phyloP scores from a whole-genome alignment of 2,113 vertebrate genomes.

The Myotis lucifugus region DNA sequence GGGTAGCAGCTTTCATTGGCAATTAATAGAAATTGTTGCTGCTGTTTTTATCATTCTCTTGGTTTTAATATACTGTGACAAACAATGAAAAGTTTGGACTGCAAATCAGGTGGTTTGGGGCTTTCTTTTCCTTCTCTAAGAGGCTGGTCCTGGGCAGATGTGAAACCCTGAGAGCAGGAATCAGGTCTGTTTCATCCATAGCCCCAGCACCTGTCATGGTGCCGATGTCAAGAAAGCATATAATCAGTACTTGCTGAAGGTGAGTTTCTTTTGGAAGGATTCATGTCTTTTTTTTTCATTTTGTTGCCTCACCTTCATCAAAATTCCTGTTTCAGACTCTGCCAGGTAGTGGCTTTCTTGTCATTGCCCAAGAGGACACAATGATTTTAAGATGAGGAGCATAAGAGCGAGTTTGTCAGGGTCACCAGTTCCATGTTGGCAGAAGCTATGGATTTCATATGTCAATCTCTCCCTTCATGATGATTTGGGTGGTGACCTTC shows the following conservation, averaged over 20 bases:
- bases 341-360: not conserved
- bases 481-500: not conserved
- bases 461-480: not conserved
- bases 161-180: not conserved
- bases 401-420: not conserved
- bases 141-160: not conserved
- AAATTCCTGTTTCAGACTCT: not conserved
- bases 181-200: not conserved
- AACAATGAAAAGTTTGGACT: not conserved
- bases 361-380: not conserved
- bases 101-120: not conserved
- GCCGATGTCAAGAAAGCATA: not conserved
- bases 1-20: not conserved
- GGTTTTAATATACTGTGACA: not conserved
- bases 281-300: not conserved
- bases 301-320: not conserved
- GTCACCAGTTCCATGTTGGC: not conserved
- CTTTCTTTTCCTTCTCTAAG: not conserved
- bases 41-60: not conserved
- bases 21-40: not conserved
- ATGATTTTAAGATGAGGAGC: slow-evolving; percentile 18
- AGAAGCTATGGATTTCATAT: not conserved
- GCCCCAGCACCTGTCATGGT: not conserved
- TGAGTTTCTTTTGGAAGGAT: not conserved
- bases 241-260: not conserved